Conservation (phyloP, 2,888 invertebrate genomes). For the Cataglyphis livida region DNA sequence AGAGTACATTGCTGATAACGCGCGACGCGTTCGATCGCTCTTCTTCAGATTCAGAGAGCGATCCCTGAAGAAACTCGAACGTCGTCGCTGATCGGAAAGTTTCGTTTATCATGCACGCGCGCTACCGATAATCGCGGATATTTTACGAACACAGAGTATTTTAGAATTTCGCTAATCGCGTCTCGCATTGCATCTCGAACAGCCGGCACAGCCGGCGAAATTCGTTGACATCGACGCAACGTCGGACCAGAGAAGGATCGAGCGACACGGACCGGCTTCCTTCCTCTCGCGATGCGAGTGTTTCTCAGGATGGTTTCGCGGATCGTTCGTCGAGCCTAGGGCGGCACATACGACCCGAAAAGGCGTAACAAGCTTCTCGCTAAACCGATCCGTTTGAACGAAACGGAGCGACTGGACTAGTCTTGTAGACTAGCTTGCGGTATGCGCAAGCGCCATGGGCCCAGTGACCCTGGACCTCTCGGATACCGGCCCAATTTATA, state of each 20-base stretch:
- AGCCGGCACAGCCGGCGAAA: background rate
- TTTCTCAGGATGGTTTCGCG: conserved; percentile 27
- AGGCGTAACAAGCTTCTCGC: conserved; percentile 59
- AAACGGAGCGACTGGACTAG: conserved; percentile 84
- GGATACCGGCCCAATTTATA: conserved; percentile 78
- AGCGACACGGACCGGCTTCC: conserved; percentile 15
- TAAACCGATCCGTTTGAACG: conserved; percentile 74
- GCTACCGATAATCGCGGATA: conserved; percentile 14
- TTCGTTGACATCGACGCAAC: conserved; percentile 40
- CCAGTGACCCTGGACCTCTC: conserved; percentile 82
- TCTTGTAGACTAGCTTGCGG: conserved; percentile 85
- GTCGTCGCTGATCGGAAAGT: conserved; percentile 4
- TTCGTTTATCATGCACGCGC: background rate
- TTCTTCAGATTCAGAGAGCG: background rate
- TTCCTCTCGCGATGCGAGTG: background rate
- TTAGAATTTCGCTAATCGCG: conserved; percentile 54
- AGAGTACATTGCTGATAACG: background rate
- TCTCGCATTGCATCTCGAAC: conserved; percentile 29
- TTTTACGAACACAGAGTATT: conserved; percentile 54
- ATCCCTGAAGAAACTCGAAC: conserved; percentile 1
- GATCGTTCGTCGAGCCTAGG: conserved; percentile 59
- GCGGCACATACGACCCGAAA: conserved; percentile 57
- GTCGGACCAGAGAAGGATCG: background rate
- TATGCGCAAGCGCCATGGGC: conserved; percentile 85
- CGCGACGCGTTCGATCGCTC: conserved; percentile 15